These are phyloP conservation scores for Paraescarpia echinospica DNA, from an alignment of 1,140 invertebrate genomes.

Conservation along the genomic window DNA sequence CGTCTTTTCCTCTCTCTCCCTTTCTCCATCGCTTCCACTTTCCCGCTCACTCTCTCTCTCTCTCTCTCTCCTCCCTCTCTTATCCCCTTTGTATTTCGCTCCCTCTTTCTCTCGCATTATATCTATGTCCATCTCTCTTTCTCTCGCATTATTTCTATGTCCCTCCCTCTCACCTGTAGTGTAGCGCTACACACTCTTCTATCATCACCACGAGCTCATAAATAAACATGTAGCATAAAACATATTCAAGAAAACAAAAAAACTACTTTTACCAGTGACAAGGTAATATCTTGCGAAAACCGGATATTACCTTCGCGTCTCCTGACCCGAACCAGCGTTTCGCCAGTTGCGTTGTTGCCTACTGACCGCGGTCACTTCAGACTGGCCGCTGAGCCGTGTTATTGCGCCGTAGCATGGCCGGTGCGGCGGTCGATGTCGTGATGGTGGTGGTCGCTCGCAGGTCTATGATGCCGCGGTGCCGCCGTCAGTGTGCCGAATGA, in stretches of 20 bases:
- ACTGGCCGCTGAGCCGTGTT: not conserved
- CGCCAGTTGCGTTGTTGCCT: not conserved
- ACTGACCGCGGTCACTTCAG: not conserved
- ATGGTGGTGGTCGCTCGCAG: too few relatives aligned
- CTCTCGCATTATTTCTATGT: not conserved
- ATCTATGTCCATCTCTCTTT: not conserved
- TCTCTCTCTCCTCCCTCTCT: not conserved
- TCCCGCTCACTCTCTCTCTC: not conserved
- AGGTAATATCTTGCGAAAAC: not conserved
- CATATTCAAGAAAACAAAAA: not conserved
- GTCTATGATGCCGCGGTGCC: not conserved
- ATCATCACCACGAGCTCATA: too few relatives aligned
- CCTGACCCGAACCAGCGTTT: not conserved
- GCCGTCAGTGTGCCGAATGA: slow-evolving; percentile 1
- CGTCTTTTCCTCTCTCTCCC: not conserved
- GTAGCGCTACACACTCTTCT: too few relatives aligned
- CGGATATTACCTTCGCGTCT: not conserved
- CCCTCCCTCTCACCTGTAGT: not conserved
- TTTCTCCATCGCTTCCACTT: not conserved
- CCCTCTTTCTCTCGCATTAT: not conserved
- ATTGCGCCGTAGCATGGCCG: not conserved
- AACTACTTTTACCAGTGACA: not conserved
- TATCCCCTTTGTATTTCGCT: not conserved
- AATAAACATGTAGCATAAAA: too few relatives aligned
- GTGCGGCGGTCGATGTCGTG: not conserved